Base-by-base conservation (phyloP, 2,888 invertebrate genomes). In the Elegia similella region DNA sequence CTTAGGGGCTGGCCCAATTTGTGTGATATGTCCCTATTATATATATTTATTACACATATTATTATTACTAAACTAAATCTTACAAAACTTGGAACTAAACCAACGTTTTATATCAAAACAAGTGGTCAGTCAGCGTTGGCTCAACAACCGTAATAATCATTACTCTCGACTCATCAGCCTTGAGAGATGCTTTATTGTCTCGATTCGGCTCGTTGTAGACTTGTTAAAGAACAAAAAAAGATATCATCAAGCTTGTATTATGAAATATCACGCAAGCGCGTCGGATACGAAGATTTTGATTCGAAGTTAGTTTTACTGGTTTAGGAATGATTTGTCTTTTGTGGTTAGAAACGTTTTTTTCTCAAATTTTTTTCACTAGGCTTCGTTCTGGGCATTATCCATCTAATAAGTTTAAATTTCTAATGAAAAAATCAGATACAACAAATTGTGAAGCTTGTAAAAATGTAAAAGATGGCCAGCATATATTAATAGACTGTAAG, bases 151-250 rank as follows among this genome's bases (percentile, higher is more conserved):
- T 84, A 88, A 86, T 87, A 84, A 88, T 88, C 88, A 88, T 89
- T 88, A 89, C 81, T 76, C 75, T 73, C 74, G 75, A 74, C 83
- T 85, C 88, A 86, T 88, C 88, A 87, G 75, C 78, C 84, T 88
- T 84, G 86, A 82, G 81, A 84, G 76, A 88, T 82, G 82, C 73
- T 84, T 87, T 86, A 88, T 88, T 88, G 88, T 89, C 85, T 86
- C 78, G 84, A 78, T 81, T 80, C 85, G 81, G 82, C 85, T 88
- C 80, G 84, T 88, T 86, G 88, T 88, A 82, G 85, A 88, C 88
- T 88, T 86, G 86, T 88, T 88, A 88, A 70, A 81, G 80, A 71
- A 81, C n/a, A 80, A 82, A 84, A 84, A 86, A 84, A 80, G 74
- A 78, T 77, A 80, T 78, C 84, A 84, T 85, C 84, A 82, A 84